Evolutionary conservation across 1,140 invertebrate species (phyloP).

Genomic region (Nasonia vitripennis): DNA sequence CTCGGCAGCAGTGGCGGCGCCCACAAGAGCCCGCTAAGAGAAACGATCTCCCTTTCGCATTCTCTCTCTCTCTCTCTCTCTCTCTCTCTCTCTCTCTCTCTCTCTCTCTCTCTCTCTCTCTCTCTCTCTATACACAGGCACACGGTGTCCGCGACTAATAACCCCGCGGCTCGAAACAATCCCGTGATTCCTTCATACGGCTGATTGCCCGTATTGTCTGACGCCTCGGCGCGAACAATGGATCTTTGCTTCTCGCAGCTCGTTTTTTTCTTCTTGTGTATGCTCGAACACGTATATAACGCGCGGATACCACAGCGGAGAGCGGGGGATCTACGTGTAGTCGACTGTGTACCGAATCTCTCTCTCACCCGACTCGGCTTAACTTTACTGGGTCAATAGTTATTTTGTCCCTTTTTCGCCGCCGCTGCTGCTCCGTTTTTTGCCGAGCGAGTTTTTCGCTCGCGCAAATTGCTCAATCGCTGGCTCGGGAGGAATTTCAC

Average conservation of each 20-base stretch:
- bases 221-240: slow-evolving; percentile 55
- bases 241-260: slow-evolving; percentile 15
- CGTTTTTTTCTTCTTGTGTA: neutral
- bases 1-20: neutral
- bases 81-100: neutral
- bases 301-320: neutral
- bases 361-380: neutral
- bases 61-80: neutral
- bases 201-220: slow-evolving; percentile 72
- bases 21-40: slow-evolving; percentile 9
- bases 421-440: neutral
- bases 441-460: neutral
- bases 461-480: neutral
- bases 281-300: neutral
- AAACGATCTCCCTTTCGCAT: slow-evolving; percentile 5
- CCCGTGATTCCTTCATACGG: slow-evolving; percentile 68
- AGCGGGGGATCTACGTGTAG: neutral
- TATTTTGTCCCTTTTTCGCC: slow-evolving; percentile 27
- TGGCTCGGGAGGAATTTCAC: neutral
- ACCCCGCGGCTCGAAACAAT: slow-evolving; percentile 66
- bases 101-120: neutral
- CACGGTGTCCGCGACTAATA: slow-evolving; percentile 49
- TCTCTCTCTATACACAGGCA: slow-evolving; percentile 44
- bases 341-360: neutral
- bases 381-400: slow-evolving; percentile 43